phyloP scores from a whole-genome alignment of 1,140 invertebrate species.

The Yoshiicerus persimilis region DNA sequence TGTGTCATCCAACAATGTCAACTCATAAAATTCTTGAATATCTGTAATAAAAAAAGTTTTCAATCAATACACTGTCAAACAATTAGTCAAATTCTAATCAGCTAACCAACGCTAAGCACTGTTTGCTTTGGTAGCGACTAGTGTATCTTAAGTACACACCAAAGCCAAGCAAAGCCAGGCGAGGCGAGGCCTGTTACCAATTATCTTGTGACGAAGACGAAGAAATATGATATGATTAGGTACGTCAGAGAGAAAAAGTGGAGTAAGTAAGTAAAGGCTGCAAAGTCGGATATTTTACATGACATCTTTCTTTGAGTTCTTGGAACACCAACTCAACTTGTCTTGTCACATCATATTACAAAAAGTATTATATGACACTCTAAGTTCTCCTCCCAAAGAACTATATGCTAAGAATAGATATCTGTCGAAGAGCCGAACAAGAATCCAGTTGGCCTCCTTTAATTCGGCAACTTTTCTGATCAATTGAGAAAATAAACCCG shows the following conservation, averaged over 20 bases:
- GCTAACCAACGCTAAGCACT: no score
- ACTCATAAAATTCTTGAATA: conserved; percentile 98
- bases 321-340: no score
- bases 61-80: no score
- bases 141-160: no score
- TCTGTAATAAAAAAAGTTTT: conserved; percentile 69
- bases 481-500: background rate
- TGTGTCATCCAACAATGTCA: conserved; percentile 90
- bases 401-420: background rate
- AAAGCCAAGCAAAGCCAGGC: no score
- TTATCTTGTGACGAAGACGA: background rate
- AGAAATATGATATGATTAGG: background rate
- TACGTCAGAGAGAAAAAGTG: background rate
- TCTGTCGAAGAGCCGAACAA: background rate
- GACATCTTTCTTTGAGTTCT: background rate
- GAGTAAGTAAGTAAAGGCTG: background rate
- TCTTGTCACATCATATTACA: background rate
- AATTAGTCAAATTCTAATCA: no score
- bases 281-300: background rate
- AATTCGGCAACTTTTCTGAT: background rate
- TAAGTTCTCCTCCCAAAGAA: background rate
- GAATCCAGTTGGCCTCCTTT: background rate
- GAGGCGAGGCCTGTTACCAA: background rate
- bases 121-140: no score
- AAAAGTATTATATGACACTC: background rate